Evolutionary conservation across 2,888 invertebrate genomes (phyloP).

Genomic region (Brachynemurus nebulosus): DNA sequence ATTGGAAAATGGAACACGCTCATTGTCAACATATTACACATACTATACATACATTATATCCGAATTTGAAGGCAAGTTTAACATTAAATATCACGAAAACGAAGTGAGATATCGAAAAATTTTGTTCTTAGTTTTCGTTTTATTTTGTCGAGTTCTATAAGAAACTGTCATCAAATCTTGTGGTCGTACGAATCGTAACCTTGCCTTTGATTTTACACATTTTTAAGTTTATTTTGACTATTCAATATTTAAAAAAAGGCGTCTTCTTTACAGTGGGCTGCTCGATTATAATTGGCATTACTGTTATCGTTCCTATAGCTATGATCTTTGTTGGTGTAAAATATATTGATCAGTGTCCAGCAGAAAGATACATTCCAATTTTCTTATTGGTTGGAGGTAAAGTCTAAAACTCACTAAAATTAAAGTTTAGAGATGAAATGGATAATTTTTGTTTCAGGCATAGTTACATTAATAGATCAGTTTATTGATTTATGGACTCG

Average conservation of each 20-base stretch:
- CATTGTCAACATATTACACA: too few relatives aligned
- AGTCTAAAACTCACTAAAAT: too few relatives aligned
- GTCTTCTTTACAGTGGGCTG: constrained; percentile 42
- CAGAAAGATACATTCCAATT: constrained; percentile 51
- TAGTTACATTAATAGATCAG: constrained; percentile 49
- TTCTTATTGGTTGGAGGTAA: constrained; percentile 47
- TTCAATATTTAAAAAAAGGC: constrained; percentile 3
- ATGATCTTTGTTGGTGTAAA: constrained; percentile 54
- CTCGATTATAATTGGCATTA: constrained; percentile 45
- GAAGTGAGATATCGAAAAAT: too few relatives aligned
- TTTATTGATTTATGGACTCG: constrained; percentile 41
- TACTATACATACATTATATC: too few relatives aligned
- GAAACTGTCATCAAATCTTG: too few relatives aligned
- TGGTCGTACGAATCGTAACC: not conserved
- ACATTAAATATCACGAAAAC: too few relatives aligned
- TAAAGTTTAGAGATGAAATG: not conserved
- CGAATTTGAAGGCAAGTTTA: too few relatives aligned
- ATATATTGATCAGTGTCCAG: constrained; percentile 49
- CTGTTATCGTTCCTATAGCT: constrained; percentile 47
- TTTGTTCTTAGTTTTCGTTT: not conserved
- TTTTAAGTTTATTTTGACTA: not conserved
- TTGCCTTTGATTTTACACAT: not conserved
- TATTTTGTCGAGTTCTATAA: not conserved
- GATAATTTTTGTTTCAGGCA: constrained; percentile 30
- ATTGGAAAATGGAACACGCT: too few relatives aligned